Base-by-base conservation (phyloP, 2,113 vertebrate species). In the Aegypius monachus region DNA sequence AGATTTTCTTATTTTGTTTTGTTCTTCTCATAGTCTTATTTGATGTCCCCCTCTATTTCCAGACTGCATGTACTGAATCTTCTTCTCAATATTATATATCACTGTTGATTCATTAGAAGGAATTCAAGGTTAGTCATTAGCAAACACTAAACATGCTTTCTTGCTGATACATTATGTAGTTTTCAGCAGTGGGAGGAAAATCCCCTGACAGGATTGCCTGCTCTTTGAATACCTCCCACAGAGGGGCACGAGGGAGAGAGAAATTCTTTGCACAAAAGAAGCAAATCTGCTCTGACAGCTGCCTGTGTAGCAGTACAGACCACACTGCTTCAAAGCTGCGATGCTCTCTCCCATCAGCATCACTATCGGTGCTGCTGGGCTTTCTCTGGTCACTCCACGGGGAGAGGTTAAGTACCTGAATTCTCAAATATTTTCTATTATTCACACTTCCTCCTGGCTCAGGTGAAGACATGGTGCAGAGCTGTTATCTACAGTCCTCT, bases 401-500 rank as follows among this genome's bases (percentile, higher is more conserved):
- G 75, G 45, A 81, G 53, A 80, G 63, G 27, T 53, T 79, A 94
- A 93, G 56, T 27, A 43, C 55, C 80, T 81, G 86, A 70, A 88
- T 63, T 93, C 18, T 87, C 89, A 92, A 91, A 70, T 78, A 56
- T 66, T 95, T 61, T 65, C 97, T 93, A 65, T 96, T 93, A 93
- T 97, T 98, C 82, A 89, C 42, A 16, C 7, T 83, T 88, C 62
- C 47, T 94, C 48, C 81, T 87, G 45, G 87, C 73, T 95, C 65
- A 71, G 11, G 40, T 86, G 89, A 52, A 96, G 95, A 92, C 4
- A 22, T 25, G 67, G 43, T 55, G 86, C 67, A 92, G 56, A 89
- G 90, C 95, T 91, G 74, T 95, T 97, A 95, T 96, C 92, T 96
- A 71, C 87, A 96, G 66, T 79, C 68, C 63, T 93, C 75, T 87